Evolutionary conservation across 2,888 invertebrate species (phyloP).

Genomic region (Dorcus hopei): DNA sequence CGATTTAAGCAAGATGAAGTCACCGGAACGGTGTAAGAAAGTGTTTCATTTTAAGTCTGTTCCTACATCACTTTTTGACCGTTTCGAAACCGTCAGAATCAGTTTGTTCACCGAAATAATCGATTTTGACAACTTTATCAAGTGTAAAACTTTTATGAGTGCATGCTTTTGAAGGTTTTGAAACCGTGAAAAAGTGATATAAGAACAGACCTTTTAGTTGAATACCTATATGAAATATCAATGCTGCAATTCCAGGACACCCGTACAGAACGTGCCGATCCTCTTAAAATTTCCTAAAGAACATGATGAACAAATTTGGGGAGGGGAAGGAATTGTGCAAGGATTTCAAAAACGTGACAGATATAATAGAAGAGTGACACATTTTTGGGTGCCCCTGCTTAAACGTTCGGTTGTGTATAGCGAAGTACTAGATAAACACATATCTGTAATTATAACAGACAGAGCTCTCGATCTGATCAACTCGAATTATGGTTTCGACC

Average conservation of each 20-base stretch:
- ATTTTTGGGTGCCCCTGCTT: conserved; percentile 84
- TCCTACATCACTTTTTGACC: too few relatives aligned
- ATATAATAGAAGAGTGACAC: conserved; percentile 66
- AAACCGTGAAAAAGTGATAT: too few relatives aligned
- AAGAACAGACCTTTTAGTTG: background rate
- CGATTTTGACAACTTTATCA: too few relatives aligned
- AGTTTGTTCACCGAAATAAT: too few relatives aligned
- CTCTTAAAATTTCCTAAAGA: conserved; percentile 77
- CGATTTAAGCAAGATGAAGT: conserved; percentile 70
- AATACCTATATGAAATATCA: background rate
- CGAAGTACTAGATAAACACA: conserved; percentile 82
- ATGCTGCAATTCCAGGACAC: conserved; percentile 49
- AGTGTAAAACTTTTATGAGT: too few relatives aligned
- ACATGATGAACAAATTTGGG: conserved; percentile 86
- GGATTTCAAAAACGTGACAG: conserved; percentile 71
- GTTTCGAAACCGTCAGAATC: too few relatives aligned
- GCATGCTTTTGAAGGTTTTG: too few relatives aligned
- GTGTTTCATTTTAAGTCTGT: background rate
- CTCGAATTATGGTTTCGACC: conserved; percentile 89
- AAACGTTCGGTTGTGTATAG: conserved; percentile 81
- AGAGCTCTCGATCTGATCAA: conserved; percentile 83
- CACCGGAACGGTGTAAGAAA: conserved; percentile 67
- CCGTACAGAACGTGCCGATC: conserved; percentile 73
- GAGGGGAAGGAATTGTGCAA: conserved; percentile 90
- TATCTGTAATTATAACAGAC: conserved; percentile 79